Base-by-base conservation (phyloP, 37 sponge, comb jelly and placozoan species). In the Ianthella basta region DNA sequence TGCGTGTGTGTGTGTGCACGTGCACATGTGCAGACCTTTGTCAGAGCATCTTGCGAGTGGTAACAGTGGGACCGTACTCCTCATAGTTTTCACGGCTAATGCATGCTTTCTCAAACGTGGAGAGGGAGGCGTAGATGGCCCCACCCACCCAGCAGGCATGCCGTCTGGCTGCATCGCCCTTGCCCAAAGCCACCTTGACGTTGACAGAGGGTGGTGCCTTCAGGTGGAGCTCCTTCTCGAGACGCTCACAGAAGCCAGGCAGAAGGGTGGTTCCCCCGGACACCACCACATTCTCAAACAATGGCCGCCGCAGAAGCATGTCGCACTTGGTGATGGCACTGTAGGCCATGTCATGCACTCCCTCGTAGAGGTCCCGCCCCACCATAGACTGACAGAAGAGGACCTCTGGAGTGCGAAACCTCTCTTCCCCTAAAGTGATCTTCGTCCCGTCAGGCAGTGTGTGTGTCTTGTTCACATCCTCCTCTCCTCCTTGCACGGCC, bases 121-220 rank as follows among this genome's bases (percentile, higher is more conserved):
- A 96, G 53, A 98, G 95, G 65, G 96, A 94, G 81, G 99, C 99
- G 23, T 94, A 87, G 91, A 98, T 98, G 87, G 99, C 96, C 55
- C 96, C 99, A 56, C 99, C 99, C 79, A 99, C 95, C 99, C 99
- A 99, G 85, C 94, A 97, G 88, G 93, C 91, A 94, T 99, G 97
- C 79, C 96, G 97, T 86, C 99, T 88, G 95, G 96, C 95, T 16
- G 97, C 95, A 63, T 92, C 96, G 87, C 96, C 94, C 50, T 8
- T 44, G 8, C 50, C 50, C 50, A 8, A 44, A 56, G 94, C 92
- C 90, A 98, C 94, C 93, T 94, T 96, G 89, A 96, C 94, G 86
- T 96, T 92, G 92, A 96, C 92, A 56, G 95, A 92, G 84, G 93
- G 91, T 59, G 99, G 99, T 35, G 96, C 99, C 44, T 92, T 83